phyloP scores from a whole-genome alignment of 2,888 invertebrate genomes.

The Pseudeuparius sepicola region DNA sequence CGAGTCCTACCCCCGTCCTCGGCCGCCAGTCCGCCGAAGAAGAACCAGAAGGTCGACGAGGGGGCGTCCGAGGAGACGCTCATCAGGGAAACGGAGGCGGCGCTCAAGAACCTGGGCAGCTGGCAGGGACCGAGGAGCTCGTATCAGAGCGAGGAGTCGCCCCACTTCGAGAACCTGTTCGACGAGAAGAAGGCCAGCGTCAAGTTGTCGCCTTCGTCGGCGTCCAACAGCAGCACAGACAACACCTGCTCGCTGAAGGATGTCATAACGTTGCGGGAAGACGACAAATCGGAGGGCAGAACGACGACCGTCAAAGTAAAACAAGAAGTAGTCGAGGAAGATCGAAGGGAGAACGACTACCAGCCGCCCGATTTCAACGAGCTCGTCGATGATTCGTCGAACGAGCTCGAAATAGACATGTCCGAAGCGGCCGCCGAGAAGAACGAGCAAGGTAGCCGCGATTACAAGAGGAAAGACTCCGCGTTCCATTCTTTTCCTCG shows the following conservation, averaged over 20 bases:
- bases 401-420: conserved; percentile 71
- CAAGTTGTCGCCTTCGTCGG: conserved; percentile 55
- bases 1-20: conserved; percentile 38
- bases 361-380: conserved; percentile 69
- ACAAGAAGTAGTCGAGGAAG: conserved; percentile 26
- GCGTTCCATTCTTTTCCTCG: conserved; percentile 38
- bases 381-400: conserved; percentile 65
- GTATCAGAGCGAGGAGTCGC: conserved; percentile 65
- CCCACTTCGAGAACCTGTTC: conserved; percentile 75
- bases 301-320: conserved; percentile 29
- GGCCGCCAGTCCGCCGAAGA: conserved; percentile 34
- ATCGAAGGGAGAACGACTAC: conserved; percentile 43
- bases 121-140: conserved; percentile 65
- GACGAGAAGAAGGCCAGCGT: conserved; percentile 65
- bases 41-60: conserved; percentile 39
- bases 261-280: conserved; percentile 44
- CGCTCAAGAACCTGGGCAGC: conserved; percentile 74
- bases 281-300: conserved; percentile 24
- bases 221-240: conserved; percentile 47
- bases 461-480: conserved; percentile 33
- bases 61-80: conserved; percentile 65
- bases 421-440: conserved; percentile 59
- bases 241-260: conserved; percentile 59
- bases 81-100: conserved; percentile 81
- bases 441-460: conserved; percentile 44